These are phyloP conservation scores for Etheostoma spectabile DNA, from an alignment of 2,113 vertebrate species.

Conservation along the genomic window DNA sequence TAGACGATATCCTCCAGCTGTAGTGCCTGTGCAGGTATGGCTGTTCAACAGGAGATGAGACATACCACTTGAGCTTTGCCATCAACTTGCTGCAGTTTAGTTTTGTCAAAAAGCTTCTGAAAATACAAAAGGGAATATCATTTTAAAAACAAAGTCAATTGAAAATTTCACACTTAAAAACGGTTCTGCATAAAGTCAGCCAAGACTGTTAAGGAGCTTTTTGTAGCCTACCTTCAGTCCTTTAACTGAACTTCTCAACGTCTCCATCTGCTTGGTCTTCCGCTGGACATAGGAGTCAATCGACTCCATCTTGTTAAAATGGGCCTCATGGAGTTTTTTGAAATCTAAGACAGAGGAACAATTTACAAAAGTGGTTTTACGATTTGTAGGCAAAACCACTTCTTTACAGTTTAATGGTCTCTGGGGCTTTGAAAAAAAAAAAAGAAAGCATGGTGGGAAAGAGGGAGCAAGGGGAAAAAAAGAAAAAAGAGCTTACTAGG, in stretches of 20 bases:
- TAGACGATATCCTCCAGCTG: neutral
- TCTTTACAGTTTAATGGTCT: too few species aligned
- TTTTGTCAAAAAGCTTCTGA: constrained; percentile 76
- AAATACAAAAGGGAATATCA: neutral
- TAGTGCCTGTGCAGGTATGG: neutral
- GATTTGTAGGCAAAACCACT: neutral
- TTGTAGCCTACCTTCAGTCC: constrained; percentile 85
- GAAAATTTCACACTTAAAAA: neutral
- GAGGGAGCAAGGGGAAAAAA: neutral
- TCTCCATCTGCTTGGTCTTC: constrained; percentile 86
- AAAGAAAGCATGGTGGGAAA: neutral
- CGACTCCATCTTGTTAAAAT: constrained; percentile 96
- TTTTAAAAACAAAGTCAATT: neutral
- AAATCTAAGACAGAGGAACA: constrained; percentile 85
- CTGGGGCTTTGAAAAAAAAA: neutral
- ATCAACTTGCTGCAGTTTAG: constrained; percentile 45
- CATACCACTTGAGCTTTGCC: constrained; percentile 70
- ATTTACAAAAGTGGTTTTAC: neutral
- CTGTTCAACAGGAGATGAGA: neutral
- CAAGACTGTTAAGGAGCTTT: neutral
- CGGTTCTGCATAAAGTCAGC: neutral
- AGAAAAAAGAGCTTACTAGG: constrained; percentile 88
- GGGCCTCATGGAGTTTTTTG: constrained; percentile 93
- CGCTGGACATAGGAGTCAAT: constrained; percentile 92
- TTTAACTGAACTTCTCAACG: constrained; percentile 75